These are phyloP conservation scores for Cosmia trapezina DNA, from an alignment of 2,888 invertebrate species.

Conservation along the genomic window DNA sequence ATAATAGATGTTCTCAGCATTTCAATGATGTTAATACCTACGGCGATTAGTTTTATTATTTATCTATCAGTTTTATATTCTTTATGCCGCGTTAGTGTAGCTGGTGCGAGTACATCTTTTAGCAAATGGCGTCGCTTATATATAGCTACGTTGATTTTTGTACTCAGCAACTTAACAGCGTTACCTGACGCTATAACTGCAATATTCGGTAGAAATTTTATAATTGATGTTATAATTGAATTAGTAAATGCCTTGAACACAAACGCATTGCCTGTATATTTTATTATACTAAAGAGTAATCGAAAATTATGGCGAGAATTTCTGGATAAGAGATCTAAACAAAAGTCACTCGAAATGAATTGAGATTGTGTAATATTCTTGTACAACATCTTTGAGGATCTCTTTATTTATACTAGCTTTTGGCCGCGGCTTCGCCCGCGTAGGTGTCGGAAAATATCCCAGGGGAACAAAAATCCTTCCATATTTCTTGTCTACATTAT, in stretches of 20 bases:
- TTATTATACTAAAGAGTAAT: conserved; percentile 24
- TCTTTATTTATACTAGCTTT: too few relatives aligned
- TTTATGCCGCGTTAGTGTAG: neutral
- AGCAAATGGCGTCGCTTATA: conserved; percentile 20
- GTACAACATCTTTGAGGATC: too few relatives aligned
- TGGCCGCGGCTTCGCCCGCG: too few relatives aligned
- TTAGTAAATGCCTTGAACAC: conserved; percentile 23
- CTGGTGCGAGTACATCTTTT: neutral
- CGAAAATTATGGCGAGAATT: conserved; percentile 15
- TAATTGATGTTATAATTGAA: conserved; percentile 16
- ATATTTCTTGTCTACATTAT: too few relatives aligned
- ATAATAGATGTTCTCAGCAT: neutral
- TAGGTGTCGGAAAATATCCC: too few relatives aligned
- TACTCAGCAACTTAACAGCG: too few relatives aligned
- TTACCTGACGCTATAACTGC: too few relatives aligned
- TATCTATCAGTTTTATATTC: conserved; percentile 4
- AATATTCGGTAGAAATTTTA: conserved; percentile 1
- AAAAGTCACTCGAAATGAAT: neutral
- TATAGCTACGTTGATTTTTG: conserved; percentile 24
- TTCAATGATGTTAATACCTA: conserved; percentile 10
- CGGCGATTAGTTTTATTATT: conserved; percentile 18
- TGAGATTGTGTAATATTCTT: too few relatives aligned
- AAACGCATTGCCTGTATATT: conserved; percentile 9
- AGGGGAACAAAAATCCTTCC: too few relatives aligned
- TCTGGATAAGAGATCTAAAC: conserved; percentile 2